These are phyloP conservation scores for Lamellibrachia luymesi DNA, from an alignment of 1,140 invertebrate species.

Conservation along the genomic window DNA sequence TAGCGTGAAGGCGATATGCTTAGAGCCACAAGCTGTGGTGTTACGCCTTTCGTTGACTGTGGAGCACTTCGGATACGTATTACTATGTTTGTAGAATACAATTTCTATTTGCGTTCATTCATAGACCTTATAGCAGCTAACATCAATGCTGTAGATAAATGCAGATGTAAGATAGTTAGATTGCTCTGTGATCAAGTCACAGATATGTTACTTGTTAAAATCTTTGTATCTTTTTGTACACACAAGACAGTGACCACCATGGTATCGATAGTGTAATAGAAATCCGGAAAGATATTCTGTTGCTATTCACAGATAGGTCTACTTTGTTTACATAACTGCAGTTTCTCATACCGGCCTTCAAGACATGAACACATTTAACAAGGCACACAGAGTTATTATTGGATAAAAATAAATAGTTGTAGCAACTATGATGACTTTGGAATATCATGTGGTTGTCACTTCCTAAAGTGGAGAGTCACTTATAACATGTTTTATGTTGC, in stretches of 20 bases:
- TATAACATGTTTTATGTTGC: background rate
- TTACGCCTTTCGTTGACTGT: too few species aligned
- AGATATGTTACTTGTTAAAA: background rate
- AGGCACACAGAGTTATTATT: background rate
- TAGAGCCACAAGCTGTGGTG: too few species aligned
- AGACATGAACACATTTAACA: background rate
- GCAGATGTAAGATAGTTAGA: conserved; percentile 5
- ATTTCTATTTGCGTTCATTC: background rate
- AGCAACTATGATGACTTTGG: background rate
- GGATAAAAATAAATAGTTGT: background rate
- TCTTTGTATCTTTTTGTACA: background rate
- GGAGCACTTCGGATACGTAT: too few species aligned
- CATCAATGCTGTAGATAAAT: background rate
- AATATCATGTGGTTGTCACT: too few species aligned
- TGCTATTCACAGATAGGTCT: background rate
- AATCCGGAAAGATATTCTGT: background rate
- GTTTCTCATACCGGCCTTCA: background rate
- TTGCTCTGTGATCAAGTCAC: background rate
- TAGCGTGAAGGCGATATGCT: too few species aligned
- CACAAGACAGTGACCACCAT: background rate
- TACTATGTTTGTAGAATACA: background rate
- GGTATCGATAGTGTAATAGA: background rate
- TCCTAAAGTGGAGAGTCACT: background rate
- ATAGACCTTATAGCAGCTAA: background rate
- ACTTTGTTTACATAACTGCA: background rate